phyloP scores from a whole-genome alignment of 2,113 vertebrate species.

The Steatornis caripensis region DNA sequence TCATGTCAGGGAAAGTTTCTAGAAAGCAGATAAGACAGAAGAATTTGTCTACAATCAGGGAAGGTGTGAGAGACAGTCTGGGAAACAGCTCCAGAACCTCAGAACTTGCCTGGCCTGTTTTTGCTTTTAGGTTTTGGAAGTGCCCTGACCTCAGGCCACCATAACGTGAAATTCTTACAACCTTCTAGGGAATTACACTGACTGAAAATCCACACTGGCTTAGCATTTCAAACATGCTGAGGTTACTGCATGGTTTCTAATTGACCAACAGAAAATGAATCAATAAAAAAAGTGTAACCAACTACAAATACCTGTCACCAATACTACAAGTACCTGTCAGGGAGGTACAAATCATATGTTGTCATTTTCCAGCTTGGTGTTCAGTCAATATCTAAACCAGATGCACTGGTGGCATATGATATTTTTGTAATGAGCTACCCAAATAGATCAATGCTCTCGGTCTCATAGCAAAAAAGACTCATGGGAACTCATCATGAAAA shows the following conservation, averaged over 20 bases:
- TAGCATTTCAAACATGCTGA: neutral
- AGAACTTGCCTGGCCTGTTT: neutral
- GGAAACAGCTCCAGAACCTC: neutral
- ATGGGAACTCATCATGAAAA: neutral
- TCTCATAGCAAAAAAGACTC: neutral
- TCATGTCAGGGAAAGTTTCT: neutral
- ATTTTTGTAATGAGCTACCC: neutral
- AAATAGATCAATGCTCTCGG: neutral
- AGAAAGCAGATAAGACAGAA: constrained; percentile 22
- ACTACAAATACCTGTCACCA: neutral
- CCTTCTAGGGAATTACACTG: neutral
- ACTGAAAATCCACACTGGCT: neutral
- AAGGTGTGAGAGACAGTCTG: neutral
- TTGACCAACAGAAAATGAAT: neutral
- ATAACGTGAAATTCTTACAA: neutral
- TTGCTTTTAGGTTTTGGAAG: neutral
- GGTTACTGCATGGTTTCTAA: neutral
- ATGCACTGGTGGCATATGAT: neutral
- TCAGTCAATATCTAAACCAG: neutral
- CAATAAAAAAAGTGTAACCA: neutral
- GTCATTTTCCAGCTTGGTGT: neutral
- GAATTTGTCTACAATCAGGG: neutral
- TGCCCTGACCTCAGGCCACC: neutral
- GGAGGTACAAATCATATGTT: neutral
- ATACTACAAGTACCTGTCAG: neutral